Base-by-base conservation (phyloP, 2,113 vertebrate genomes). In the Indicator maculatus region DNA sequence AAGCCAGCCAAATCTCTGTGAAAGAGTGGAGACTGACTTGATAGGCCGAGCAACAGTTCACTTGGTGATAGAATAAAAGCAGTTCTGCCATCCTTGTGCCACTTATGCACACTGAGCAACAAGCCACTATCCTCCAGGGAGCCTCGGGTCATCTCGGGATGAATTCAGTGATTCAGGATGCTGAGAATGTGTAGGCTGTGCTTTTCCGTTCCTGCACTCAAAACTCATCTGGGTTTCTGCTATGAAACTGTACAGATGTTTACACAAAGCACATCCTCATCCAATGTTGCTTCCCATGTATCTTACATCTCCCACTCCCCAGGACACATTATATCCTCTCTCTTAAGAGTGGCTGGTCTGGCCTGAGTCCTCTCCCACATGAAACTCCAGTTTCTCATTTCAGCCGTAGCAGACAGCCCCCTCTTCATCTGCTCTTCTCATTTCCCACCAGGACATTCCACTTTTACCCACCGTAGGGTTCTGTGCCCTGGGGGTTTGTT, bases 1-100 rank as follows among this genome's bases (percentile, higher is more conserved):
- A 94, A 91, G 11, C 0, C 2, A 94, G 28, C 21, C 86, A 91
- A 52, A 60, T 50, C 6, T 0, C 28, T 71, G 56, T 73, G 56
- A 91, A 73, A 67, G 58, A 56, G 31, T 24, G 90, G 61, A 3
- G 23, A 4, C 26, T 77, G 27, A 63, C 27, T 74, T 60, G 24
- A 61, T 0, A 0, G 8, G 66, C 24, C 28, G 44, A 16, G 31
- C 0, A 2, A 77, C 39, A 66, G 10, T 9, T 50, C 2, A 0
- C 10, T 47, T 71, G 45, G 27, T 66, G 56, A 76, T 38, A 74
- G 63, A 79, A 45, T 26, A 18, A 41, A 63, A 78, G 41, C 33
- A 92, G 5, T 13, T 69, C 28, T 70, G 65, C 15, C 36, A 28
- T 39, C 9, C 38, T 74, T 59, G 21, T 26, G 20, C 21, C 1